Percentiles rank a stretch among this genome's conserved stretches.
These are phyloP conservation scores for Aphelocoma coerulescens DNA, from an alignment of 2,113 vertebrate genomes.

Conservation along the genomic window DNA sequence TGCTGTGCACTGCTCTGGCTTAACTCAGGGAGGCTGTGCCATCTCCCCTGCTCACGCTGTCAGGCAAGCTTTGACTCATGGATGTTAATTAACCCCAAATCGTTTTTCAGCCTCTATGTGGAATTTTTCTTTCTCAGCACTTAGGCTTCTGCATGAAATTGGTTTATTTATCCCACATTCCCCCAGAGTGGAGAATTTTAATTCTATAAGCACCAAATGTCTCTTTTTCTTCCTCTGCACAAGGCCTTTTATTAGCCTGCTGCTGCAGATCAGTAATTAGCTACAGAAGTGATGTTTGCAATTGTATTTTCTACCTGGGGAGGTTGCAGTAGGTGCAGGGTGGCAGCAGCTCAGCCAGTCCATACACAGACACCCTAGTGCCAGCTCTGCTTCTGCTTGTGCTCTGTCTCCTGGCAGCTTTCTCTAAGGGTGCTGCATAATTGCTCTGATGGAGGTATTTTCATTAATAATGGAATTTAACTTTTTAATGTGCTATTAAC, in stretches of 20 bases:
- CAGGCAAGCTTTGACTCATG: background rate
- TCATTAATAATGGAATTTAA: background rate
- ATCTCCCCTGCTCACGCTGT: background rate
- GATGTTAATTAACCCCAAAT: slow-evolving; percentile 15
- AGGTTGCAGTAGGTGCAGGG: background rate
- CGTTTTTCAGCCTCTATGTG: background rate
- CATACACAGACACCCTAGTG: fast-evolving
- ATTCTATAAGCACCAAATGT: background rate
- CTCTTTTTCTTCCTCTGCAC: background rate
- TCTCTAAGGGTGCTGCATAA: background rate
- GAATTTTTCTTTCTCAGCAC: background rate
- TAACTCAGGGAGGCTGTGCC: background rate
- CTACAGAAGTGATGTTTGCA: background rate
- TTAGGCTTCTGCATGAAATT: background rate
- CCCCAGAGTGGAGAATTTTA: background rate
- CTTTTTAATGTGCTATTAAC: background rate
- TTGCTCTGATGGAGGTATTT: background rate
- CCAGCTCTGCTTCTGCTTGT: background rate
- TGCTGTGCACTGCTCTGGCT: background rate
- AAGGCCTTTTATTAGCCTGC: background rate
- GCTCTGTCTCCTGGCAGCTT: background rate
- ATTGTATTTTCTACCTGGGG: background rate
- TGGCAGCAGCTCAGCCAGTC: background rate
- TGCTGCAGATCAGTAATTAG: background rate
- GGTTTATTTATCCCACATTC: background rate